Conservation (phyloP, 2,888 invertebrate species). For the Nemurella pictetii region DNA sequence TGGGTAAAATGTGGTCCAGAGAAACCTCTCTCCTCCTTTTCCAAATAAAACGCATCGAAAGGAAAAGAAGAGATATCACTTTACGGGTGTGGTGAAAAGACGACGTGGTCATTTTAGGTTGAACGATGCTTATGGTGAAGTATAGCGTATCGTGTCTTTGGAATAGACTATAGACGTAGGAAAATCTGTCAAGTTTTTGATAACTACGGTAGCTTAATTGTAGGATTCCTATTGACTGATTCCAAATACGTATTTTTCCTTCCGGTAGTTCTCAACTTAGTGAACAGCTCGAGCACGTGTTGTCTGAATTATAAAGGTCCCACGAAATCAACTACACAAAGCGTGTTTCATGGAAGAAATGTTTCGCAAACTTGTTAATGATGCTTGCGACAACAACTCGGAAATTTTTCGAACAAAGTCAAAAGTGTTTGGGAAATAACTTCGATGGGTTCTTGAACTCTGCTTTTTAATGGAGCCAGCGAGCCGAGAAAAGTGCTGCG, state of each 20-base stretch:
- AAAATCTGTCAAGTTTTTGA: not conserved
- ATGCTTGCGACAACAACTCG: not conserved
- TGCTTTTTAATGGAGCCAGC: not conserved
- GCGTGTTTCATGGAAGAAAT: not conserved
- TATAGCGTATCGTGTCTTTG: not conserved
- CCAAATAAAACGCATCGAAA: not conserved
- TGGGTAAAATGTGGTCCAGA: constrained; percentile 6
- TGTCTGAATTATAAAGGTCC: not conserved
- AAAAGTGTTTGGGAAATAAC: not conserved
- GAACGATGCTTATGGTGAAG: not conserved
- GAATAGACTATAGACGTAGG: not conserved
- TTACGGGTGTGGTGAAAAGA: not conserved
- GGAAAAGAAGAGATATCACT: constrained; percentile 2
- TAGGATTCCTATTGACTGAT: too few species aligned
- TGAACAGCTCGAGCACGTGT: not conserved
- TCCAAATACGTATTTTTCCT: not conserved
- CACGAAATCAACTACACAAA: not conserved
- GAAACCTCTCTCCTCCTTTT: not conserved
- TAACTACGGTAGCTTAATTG: too few species aligned
- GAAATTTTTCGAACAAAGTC: not conserved
- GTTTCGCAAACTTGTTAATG: not conserved
- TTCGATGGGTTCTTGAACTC: not conserved
- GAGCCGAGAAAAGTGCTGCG: not conserved
- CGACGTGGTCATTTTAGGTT: not conserved
- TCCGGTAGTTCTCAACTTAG: not conserved